A percentile compares a stretch with the other conserved stretches of the same genome.
Evolutionary conservation across 2,797 vertebrate species (phyloP).

Genomic region (Ctenosaura bakeri): DNA sequence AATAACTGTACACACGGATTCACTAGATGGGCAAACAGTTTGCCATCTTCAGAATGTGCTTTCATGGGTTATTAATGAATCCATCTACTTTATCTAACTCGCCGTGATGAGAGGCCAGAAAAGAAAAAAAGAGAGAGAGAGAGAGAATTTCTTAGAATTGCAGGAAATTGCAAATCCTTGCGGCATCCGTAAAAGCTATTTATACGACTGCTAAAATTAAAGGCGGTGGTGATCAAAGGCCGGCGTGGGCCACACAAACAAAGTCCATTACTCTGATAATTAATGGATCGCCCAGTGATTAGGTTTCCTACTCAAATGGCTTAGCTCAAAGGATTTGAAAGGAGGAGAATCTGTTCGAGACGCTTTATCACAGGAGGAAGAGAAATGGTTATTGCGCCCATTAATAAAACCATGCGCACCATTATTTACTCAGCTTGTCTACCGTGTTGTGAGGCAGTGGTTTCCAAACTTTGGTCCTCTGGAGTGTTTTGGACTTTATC

Average conservation of each 20-base stretch:
- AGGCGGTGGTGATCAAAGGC: not conserved
- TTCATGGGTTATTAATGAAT: slow-evolving; percentile 9
- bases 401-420: not conserved
- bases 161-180: not conserved
- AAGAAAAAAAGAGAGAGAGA: not conserved
- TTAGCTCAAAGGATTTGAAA: not conserved
- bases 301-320: not conserved
- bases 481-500: too few species aligned
- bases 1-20: not conserved
- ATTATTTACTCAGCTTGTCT: not conserved
- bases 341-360: not conserved
- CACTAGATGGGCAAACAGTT: not conserved
- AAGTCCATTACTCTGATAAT: not conserved
- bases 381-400: not conserved
- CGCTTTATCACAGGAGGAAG: not conserved
- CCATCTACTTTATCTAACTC: not conserved
- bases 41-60: not conserved
- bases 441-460: too few species aligned
- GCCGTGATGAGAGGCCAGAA: not conserved
- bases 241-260: not conserved
- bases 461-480: too few species aligned
- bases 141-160: not conserved
- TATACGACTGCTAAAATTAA: not conserved
- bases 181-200: not conserved
- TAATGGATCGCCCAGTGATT: not conserved